Conservation (phyloP, 2,113 vertebrate genomes). For the Cyprinodon brontotheroides region DNA sequence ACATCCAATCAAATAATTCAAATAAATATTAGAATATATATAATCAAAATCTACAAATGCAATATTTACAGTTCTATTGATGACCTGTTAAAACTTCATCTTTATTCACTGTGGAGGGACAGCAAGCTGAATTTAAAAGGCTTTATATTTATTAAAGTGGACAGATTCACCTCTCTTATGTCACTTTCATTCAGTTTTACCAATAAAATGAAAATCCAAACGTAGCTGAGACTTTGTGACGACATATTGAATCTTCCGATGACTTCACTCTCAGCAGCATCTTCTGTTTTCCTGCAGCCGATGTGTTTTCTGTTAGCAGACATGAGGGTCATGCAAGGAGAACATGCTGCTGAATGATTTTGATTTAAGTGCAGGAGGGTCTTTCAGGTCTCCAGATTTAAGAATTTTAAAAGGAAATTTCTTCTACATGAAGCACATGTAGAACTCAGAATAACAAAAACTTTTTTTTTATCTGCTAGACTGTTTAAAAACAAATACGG, state of each 20-base stretch:
- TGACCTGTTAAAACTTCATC: neutral
- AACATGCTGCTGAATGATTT: neutral
- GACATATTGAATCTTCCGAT: neutral
- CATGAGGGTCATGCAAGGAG: neutral
- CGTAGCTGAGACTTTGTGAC: neutral
- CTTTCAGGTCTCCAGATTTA: neutral
- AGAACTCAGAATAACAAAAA: neutral
- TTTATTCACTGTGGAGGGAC: too few species aligned
- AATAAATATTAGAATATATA: too few species aligned
- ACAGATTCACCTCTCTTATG: neutral
- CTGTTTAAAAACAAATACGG: neutral
- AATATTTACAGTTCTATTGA: neutral
- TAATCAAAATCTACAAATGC: too few species aligned
- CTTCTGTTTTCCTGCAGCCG: neutral
- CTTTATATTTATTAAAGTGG: neutral
- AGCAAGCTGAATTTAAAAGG: too few species aligned
- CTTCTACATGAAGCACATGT: neutral
- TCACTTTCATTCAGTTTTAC: neutral
- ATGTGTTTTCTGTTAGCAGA: neutral
- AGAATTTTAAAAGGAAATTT: conserved; percentile 2
- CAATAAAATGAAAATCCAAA: neutral
- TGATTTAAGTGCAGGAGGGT: neutral
- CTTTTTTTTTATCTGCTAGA: neutral
- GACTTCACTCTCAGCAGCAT: neutral
- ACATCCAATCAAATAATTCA: too few species aligned